Evolutionary conservation across 2,113 vertebrate genomes (phyloP).

Genomic region (Hydrochoerus hydrochaeris): DNA sequence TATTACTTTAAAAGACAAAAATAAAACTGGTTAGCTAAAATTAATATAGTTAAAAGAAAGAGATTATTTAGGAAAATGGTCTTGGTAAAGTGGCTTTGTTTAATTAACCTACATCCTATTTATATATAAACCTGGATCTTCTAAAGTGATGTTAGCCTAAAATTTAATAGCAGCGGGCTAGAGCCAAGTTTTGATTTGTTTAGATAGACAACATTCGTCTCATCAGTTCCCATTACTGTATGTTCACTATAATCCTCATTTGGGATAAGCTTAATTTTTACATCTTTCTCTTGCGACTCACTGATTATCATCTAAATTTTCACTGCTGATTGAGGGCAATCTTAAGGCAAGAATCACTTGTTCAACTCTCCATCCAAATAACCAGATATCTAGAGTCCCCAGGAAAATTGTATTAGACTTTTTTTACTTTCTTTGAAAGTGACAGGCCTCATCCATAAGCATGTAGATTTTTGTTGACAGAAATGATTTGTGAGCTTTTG

Average conservation of each 20-base stretch:
- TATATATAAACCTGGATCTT: background rate
- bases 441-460: background rate
- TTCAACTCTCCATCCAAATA: background rate
- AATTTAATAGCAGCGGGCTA: constrained; percentile 33
- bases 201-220: background rate
- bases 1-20: too few relatives aligned
- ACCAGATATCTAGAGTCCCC: background rate
- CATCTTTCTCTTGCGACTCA: background rate
- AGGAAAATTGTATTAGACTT: background rate
- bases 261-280: background rate
- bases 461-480: background rate
- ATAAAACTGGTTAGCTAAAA: constrained; percentile 34
- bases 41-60: constrained; percentile 35
- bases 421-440: background rate
- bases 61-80: too few relatives aligned
- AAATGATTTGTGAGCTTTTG: background rate
- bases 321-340: background rate
- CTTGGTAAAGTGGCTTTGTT: too few relatives aligned
- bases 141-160: constrained; percentile 14
- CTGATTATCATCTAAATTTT: background rate
- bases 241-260: background rate
- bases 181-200: background rate
- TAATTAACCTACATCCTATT: background rate
- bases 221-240: background rate
- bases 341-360: background rate